Base-by-base conservation (phyloP, 2,797 vertebrate genomes). In the Chaetodon trifasciatus region DNA sequence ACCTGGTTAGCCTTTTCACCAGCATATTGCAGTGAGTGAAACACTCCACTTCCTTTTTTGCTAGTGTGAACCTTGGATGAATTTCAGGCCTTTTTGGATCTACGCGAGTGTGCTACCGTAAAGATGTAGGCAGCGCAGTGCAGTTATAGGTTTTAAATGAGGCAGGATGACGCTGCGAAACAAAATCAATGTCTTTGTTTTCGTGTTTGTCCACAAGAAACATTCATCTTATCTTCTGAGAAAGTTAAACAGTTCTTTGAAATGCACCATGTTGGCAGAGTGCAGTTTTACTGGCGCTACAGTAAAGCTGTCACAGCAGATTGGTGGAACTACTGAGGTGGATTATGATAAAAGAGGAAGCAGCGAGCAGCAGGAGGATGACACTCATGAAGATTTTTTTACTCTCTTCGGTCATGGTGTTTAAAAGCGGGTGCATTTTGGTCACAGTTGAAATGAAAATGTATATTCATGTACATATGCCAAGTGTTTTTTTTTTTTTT, bases 1-100 rank as follows among this genome's bases (percentile, higher is more conserved):
- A 95, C 93, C 92, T 92, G 87, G 89, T 90, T 91, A 93, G 92
- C 92, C 93, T 95, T 94, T 90, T 93, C 93, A 93, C 90, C 93
- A 94, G 94, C 95, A 93, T 90, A 89, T 81, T 92, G 84, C 91
- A 92, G 91, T 90, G 88, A 90, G 88, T 86, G 77, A 86, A 90
- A 85, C 69, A 63, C 87, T 90, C 87, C 83, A 82, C 77, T 76
- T 89, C 78, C 81, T 87, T 81, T 58, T 89, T 89, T 84, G 85
- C 89, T 89, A 24, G 83, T 39, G 87, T 89, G 79, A 90, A 86
- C 82, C 79, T 80, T 66, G 62, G 70, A 74, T 44, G 78, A 69
- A 57, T 57, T 85, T 84, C 79, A 81, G 82, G 88, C 83, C 87
- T 91, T 90, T 77, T 84, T 4, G 44, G 67, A 83, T 86, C 55